phyloP scores from a whole-genome alignment of 1,140 invertebrate species.

The Paracyclopina nana region DNA sequence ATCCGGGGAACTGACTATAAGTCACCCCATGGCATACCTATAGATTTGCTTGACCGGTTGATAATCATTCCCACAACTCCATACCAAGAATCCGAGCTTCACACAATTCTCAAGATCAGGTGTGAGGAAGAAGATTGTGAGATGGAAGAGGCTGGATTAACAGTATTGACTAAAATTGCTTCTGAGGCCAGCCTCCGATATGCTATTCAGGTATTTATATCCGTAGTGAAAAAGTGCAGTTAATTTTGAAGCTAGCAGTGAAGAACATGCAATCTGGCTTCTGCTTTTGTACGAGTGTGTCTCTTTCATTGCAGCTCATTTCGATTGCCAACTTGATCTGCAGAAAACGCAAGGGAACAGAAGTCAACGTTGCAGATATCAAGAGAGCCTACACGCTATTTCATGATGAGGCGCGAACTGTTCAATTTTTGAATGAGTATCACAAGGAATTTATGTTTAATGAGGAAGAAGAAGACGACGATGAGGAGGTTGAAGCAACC shows the following conservation, averaged over 20 bases:
- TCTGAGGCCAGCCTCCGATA: slow-evolving; percentile 66
- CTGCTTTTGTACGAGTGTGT: too few relatives aligned
- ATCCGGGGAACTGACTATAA: slow-evolving; percentile 85
- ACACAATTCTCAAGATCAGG: slow-evolving; percentile 76
- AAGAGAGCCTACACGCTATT: slow-evolving; percentile 87
- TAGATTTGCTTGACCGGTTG: slow-evolving; percentile 85
- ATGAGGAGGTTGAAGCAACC: background rate
- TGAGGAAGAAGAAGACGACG: slow-evolving; percentile 18
- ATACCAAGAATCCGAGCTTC: slow-evolving; percentile 70
- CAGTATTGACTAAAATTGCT: slow-evolving; percentile 74
- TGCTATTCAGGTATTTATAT: background rate
- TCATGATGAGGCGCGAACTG: slow-evolving; percentile 74
- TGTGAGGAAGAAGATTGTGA: slow-evolving; percentile 95
- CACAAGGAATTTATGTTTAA: slow-evolving; percentile 88
- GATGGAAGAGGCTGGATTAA: slow-evolving; percentile 73
- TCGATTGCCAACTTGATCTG: slow-evolving; percentile 80
- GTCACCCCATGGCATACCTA: slow-evolving; percentile 87
- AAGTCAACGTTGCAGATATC: slow-evolving; percentile 70
- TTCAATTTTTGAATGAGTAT: slow-evolving; percentile 83
- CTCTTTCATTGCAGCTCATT: slow-evolving; percentile 97
- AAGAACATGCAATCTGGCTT: too few relatives aligned
- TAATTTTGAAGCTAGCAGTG: slow-evolving; percentile 19
- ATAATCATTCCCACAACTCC: slow-evolving; percentile 80
- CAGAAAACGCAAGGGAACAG: slow-evolving; percentile 54
- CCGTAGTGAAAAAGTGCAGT: background rate